Evolutionary conservation across 2,113 vertebrate species (phyloP).

Genomic region (Aegithalos caudatus): DNA sequence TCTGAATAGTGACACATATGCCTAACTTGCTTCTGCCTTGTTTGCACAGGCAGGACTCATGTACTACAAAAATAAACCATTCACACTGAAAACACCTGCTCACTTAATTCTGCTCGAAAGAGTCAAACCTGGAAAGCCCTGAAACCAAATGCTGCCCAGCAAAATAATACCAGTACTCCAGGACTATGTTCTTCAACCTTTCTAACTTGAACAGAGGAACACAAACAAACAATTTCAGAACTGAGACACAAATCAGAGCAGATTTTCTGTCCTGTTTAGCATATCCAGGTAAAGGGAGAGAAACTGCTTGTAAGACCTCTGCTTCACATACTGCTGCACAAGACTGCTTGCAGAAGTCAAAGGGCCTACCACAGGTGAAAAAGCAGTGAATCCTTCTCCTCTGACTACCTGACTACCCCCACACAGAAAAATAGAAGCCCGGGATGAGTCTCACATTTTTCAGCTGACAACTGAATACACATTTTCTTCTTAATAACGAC

Average conservation of each 20-base stretch:
- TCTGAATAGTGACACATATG: neutral
- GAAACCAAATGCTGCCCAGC: neutral
- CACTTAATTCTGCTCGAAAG: neutral
- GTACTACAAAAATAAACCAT: neutral
- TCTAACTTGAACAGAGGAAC: neutral
- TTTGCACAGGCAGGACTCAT: neutral
- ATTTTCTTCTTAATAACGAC: neutral
- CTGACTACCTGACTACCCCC: neutral
- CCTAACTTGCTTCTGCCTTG: neutral
- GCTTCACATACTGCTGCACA: no score
- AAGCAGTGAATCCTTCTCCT: neutral
- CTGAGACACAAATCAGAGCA: neutral
- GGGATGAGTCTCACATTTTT: neutral
- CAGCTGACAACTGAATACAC: neutral
- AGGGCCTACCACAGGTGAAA: neutral
- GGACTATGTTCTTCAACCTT: neutral
- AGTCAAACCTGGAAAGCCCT: neutral
- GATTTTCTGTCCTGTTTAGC: neutral
- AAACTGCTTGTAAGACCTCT: neutral
- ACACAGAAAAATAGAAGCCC: neutral
- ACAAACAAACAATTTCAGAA: neutral
- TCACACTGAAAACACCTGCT: neutral
- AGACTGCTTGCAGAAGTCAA: neutral
- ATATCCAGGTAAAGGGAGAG: neutral
- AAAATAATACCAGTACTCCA: neutral